Percentiles rank a stretch among this genome's conserved stretches.
Evolutionary conservation across 2,113 vertebrate species (phyloP).

Genomic region (Pterocles burchelli): DNA sequence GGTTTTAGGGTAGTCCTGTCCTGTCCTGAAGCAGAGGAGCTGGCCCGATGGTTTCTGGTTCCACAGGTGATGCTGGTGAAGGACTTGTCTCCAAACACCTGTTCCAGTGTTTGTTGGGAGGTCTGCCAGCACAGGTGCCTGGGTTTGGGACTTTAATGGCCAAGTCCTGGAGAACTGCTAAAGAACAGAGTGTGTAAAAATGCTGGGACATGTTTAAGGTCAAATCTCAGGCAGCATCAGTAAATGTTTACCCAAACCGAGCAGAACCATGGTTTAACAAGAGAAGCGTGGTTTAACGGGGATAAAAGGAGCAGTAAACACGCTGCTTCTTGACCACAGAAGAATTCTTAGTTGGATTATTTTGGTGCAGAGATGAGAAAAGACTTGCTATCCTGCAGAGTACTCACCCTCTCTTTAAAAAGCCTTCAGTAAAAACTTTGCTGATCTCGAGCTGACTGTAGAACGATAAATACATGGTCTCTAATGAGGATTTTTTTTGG

Average conservation of each 20-base stretch:
- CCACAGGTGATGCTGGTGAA: background rate
- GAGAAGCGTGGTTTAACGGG: background rate
- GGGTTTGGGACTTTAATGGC: background rate
- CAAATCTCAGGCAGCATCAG: background rate
- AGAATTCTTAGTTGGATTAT: background rate
- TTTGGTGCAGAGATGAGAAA: background rate
- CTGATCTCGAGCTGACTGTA: background rate
- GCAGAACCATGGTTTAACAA: background rate
- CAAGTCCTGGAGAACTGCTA: too few relatives aligned
- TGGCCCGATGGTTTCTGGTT: background rate
- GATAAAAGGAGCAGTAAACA: background rate
- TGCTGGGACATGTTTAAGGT: rapidly evolving
- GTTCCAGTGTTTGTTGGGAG: background rate
- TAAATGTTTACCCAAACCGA: background rate
- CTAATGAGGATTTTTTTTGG: background rate
- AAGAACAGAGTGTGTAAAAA: background rate
- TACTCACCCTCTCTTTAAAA: background rate
- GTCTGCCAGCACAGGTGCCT: background rate
- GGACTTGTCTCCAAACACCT: background rate
- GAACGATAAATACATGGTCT: background rate
- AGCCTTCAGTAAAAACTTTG: background rate
- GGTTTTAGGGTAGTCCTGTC: background rate
- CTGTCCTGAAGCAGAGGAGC: background rate
- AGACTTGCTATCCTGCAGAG: background rate
- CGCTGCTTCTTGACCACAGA: background rate